phyloP scores from a whole-genome alignment of 2,888 invertebrate species.

The Callimorpha dominula region DNA sequence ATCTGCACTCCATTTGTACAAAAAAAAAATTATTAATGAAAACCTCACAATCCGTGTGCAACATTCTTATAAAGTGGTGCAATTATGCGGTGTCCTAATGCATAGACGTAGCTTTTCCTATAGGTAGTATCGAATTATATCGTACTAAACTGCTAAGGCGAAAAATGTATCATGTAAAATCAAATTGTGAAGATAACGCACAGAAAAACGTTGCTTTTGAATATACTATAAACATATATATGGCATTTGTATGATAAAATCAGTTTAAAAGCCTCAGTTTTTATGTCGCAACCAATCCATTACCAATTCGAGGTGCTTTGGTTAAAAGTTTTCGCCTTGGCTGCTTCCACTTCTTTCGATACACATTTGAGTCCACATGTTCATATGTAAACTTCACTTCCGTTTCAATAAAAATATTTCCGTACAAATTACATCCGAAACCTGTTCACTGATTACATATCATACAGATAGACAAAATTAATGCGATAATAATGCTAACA shows the following conservation, averaged over 20 bases:
- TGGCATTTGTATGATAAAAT: background rate
- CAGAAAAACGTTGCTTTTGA: background rate
- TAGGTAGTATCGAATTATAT: too few relatives aligned
- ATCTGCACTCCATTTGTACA: too few relatives aligned
- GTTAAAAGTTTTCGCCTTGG: slow-evolving; percentile 41
- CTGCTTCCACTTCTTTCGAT: slow-evolving; percentile 48
- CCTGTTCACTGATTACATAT: slow-evolving; percentile 58
- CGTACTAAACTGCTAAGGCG: background rate
- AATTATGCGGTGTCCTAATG: too few relatives aligned
- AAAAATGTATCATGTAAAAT: background rate
- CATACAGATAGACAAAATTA: slow-evolving; percentile 41
- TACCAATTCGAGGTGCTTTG: slow-evolving; percentile 31
- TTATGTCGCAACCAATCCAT: slow-evolving; percentile 27
- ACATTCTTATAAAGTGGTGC: too few relatives aligned
- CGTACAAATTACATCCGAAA: slow-evolving; percentile 63
- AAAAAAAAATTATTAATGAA: too few relatives aligned
- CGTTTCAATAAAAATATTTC: slow-evolving; percentile 67
- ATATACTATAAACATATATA: background rate
- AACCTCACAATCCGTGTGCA: too few relatives aligned
- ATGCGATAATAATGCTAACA: slow-evolving; percentile 29
- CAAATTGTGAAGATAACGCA: background rate
- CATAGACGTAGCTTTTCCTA: too few relatives aligned
- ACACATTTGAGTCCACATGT: slow-evolving; percentile 48
- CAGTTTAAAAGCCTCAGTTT: slow-evolving; percentile 4
- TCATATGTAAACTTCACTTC: slow-evolving; percentile 56